Conservation (phyloP, 2,113 vertebrate species). For the Erpornis zantholeuca region DNA sequence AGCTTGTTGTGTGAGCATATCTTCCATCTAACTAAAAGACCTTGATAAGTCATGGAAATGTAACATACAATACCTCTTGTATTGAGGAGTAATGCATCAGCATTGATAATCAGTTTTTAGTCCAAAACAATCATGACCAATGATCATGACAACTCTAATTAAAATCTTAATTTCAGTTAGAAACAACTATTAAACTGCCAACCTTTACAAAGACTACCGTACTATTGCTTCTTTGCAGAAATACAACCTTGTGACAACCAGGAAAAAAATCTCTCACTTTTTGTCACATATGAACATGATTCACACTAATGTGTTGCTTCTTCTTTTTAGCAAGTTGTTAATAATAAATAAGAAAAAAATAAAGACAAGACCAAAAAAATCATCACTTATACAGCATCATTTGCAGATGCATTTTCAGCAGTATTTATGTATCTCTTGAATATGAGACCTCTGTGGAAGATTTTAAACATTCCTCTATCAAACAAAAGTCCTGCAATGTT, state of each 20-base stretch:
- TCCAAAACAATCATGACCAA: neutral
- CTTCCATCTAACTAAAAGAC: neutral
- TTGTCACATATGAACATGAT: rapidly evolving
- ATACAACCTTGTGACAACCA: neutral
- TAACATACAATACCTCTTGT: neutral
- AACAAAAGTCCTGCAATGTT: neutral
- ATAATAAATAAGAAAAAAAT: neutral
- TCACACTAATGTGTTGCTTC: neutral
- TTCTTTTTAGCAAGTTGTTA: neutral
- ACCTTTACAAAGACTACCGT: neutral
- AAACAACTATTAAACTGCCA: neutral
- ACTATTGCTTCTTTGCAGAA: neutral
- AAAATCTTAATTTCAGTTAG: neutral
- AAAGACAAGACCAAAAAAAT: neutral
- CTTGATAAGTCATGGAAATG: neutral
- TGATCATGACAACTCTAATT: neutral
- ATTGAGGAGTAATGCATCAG: neutral
- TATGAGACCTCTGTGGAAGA: neutral
- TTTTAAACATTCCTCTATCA: neutral
- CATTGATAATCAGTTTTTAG: neutral
- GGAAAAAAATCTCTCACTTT: neutral
- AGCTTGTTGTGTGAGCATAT: neutral
- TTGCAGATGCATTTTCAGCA: neutral
- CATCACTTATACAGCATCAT: neutral
- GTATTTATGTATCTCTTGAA: neutral